Evolutionary conservation across 2,888 invertebrate species (phyloP).

Genomic region (Seira sanloemensis): DNA sequence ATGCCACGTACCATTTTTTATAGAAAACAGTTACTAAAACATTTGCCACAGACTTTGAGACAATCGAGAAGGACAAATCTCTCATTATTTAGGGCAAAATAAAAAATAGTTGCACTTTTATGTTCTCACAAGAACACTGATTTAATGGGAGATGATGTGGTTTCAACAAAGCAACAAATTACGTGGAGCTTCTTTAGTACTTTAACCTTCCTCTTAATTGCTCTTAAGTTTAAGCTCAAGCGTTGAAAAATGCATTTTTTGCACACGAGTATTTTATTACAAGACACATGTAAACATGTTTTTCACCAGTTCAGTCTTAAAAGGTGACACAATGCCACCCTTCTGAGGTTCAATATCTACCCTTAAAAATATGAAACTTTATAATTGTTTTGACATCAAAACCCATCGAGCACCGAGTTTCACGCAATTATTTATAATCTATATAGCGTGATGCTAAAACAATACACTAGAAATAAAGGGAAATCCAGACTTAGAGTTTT

Average conservation of each 20-base stretch:
- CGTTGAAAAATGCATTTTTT: background rate
- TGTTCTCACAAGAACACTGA: background rate
- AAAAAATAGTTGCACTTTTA: background rate
- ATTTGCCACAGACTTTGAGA: too few species aligned
- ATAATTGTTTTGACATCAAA: conserved; percentile 31
- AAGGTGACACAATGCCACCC: background rate
- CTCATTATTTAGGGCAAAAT: conserved; percentile 3
- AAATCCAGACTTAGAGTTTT: background rate
- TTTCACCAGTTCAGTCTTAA: background rate
- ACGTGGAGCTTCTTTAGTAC: background rate
- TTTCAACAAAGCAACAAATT: background rate
- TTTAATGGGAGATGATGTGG: background rate
- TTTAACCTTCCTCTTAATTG: conserved; percentile 8
- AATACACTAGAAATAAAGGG: background rate
- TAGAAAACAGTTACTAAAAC: background rate
- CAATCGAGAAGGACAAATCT: background rate
- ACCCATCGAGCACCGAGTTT: background rate
- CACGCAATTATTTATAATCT: too few species aligned
- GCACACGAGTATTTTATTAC: background rate
- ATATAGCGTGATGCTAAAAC: background rate
- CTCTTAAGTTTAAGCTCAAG: background rate
- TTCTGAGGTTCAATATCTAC: background rate
- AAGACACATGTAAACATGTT: background rate
- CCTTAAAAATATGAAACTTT: background rate
- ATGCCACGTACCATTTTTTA: conserved; percentile 3